Conservation (phyloP, 1,140 invertebrate species). For the Neomicropteryx cornuta region DNA sequence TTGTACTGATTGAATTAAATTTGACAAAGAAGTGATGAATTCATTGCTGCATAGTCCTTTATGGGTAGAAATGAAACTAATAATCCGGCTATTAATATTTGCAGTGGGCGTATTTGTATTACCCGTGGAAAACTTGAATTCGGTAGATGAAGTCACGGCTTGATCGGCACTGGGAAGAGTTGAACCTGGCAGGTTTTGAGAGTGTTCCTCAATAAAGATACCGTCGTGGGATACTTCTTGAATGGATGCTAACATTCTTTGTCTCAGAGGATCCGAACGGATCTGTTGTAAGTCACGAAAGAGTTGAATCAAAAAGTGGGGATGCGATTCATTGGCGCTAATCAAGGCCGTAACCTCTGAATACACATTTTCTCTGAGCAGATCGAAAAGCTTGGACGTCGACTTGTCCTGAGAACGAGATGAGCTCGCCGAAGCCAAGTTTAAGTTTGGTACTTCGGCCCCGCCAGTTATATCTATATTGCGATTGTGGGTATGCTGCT, state of each 20-base stretch:
- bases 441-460: slow-evolving; percentile 27
- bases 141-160: no score
- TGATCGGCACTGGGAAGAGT: no score
- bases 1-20: no score
- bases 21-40: no score
- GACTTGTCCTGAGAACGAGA: slow-evolving; percentile 32
- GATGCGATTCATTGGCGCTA: slow-evolving; percentile 53
- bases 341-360: slow-evolving; percentile 59
- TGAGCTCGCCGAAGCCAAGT: slow-evolving; percentile 29
- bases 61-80: no score
- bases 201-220: slow-evolving; percentile 22
- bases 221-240: slow-evolving; percentile 37
- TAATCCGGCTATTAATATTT: no score
- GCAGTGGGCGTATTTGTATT: no score
- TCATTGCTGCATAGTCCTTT: no score
- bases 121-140: no score
- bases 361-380: slow-evolving; percentile 54
- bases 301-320: slow-evolving; percentile 54
- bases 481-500: no score
- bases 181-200: no score
- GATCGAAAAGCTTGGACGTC: slow-evolving; percentile 49
- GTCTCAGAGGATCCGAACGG: slow-evolving; percentile 51
- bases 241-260: slow-evolving; percentile 47
- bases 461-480: slow-evolving; percentile 28
- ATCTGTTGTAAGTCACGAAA: slow-evolving; percentile 53